Percentiles rank a stretch among this genome's conserved stretches.
Evolutionary conservation across 2,113 vertebrate genomes (phyloP).

Genomic region (Eclectus roratus): DNA sequence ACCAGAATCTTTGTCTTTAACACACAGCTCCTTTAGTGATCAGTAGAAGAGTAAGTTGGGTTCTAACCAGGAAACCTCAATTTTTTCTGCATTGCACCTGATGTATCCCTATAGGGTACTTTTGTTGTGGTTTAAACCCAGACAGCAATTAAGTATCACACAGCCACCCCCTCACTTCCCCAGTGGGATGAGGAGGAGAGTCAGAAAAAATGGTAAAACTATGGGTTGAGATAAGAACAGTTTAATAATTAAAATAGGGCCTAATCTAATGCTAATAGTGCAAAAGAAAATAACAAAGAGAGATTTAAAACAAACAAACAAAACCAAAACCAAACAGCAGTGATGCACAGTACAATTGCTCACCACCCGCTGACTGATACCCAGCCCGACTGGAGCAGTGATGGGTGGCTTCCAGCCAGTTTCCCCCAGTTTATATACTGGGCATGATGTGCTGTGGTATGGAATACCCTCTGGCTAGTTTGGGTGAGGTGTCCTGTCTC

Average conservation of each 20-base stretch:
- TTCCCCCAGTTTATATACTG: neutral
- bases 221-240: neutral
- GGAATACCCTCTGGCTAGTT: neutral
- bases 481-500: neutral
- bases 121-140: neutral
- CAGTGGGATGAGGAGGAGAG: neutral
- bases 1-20: too few species aligned
- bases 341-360: neutral
- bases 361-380: neutral
- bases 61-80: neutral
- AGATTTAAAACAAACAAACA: neutral
- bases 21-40: fast-evolving
- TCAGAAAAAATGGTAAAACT: neutral
- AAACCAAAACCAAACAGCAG: neutral
- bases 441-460: neutral
- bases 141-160: neutral
- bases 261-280: neutral
- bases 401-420: neutral
- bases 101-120: fast-evolving
- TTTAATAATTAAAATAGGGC: neutral
- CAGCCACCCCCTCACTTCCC: neutral
- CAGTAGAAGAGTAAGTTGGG: neutral
- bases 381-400: neutral
- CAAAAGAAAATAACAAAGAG: neutral
- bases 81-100: fast-evolving